Base-by-base conservation (phyloP, 1,140 invertebrate genomes). In the Euura lappo region DNA sequence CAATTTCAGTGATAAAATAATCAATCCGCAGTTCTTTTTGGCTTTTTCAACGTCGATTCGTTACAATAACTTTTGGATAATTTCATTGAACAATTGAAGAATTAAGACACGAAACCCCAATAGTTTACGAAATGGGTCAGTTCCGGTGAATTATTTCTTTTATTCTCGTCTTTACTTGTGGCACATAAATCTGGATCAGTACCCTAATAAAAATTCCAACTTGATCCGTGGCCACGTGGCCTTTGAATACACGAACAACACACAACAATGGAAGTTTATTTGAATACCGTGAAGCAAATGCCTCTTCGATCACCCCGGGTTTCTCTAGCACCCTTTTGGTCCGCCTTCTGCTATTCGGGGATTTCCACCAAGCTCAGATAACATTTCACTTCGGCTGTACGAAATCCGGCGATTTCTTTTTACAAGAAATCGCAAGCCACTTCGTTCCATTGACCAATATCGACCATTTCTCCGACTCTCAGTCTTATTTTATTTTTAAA, bases 331-430 rank as follows among this genome's bases (percentile, higher is more conserved):
- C 8, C 51, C 8, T n/a, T 2, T 8, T n/a, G 51, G 5, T 60
- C 51, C 13, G 2, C 6, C 51, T 60, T 5, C 51, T n/a, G 51
- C 51, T 60, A 60, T 60, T 60, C 51, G 51, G 4, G 51, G 51
- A 60, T 60, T 60, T n/a, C 8, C 51, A 8, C 51, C 8, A 60
- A n/a, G 8, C 51, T n/a, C 51, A 8, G 51, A 5, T 60, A 60
- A 60, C 51, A n/a, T 60, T 60, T 60, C 51, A 60, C 51, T 60
- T 60, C 6, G 51, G 51, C 13, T 60, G 28, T 28, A 11, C 8
- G 51, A 60, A 60, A 60, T 60, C 51, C 51, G 51, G 51, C 51
- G 51, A 11, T 60, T 11, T n/a, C 51, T 60, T 60, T 60, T 60
- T 60, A 60, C 51, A 60, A 60, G 51, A 60, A 60, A 60, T 60